Evolutionary conservation across 2,113 vertebrate genomes (phyloP), one percentile per base, ranked within the genome.

Genomic region (Alouatta palliata): DNA sequence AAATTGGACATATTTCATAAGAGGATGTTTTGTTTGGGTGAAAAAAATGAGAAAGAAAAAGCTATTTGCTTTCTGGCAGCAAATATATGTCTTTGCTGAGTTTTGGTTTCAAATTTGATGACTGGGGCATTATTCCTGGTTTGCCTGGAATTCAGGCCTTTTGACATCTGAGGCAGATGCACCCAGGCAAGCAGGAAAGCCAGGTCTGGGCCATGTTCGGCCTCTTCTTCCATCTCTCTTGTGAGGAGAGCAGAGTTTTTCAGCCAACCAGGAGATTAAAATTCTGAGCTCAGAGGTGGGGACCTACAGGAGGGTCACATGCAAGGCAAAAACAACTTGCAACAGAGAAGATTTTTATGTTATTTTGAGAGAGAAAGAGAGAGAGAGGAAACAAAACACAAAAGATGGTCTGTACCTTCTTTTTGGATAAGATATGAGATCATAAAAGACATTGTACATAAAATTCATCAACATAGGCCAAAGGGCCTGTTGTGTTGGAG

Each of bases 21-120:
- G 98, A 99, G 99, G 99, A 99, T 99, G 98, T 99, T 99, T 96
- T 98, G 93, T 96, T 98, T 98, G 97, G 98, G 97, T 4, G 43
- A 85, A 94, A 97, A 97, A 97, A 96, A 97, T 4, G 91, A 97
- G 93, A 97, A 97, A 97, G 96, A 96, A 98, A 98, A 98, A 96
- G 25, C 13, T 96, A 97, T 94, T 98, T 98, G 91, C 94, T 98
- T 98, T 97, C 97, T 99, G 98, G 98, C 98, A 98, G 96, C 95
- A 97, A 97, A 97, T 43, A 90, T 58, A 96, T 96, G 94, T 98
- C 96, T 98, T 98, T 97, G 96, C 97, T 98, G 98, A 98, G 94
- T 98, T 98, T 98, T 96, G 80, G 82, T 98, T 98, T 97, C 96
- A 76, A 98, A 98, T 97, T 88, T 99, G 98, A 98, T 99, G 98